phyloP scores from a whole-genome alignment of 2,113 vertebrate species.

The Pterocles orientalis region DNA sequence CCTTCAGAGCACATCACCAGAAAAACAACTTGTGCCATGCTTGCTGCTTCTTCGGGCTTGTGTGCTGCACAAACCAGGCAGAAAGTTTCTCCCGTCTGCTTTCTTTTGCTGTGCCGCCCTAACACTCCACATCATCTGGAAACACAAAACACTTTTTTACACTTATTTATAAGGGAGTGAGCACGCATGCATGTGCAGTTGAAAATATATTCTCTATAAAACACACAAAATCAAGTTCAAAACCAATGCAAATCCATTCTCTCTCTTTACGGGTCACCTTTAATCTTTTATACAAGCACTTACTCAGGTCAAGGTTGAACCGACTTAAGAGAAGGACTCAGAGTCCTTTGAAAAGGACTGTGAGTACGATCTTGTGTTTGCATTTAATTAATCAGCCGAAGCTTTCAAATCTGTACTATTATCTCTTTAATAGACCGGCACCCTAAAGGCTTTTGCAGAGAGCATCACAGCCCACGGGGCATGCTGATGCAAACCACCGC shows the following conservation, averaged over 20 bases:
- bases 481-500: not conserved
- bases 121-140: not conserved
- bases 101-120: rapidly evolving
- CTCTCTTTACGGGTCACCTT: not conserved
- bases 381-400: slow-evolving; percentile 61
- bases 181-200: rapidly evolving
- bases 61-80: not conserved
- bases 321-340: not conserved
- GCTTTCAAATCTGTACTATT: slow-evolving; percentile 52
- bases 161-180: rapidly evolving
- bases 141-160: not conserved
- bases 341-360: slow-evolving; percentile 24
- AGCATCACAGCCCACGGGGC: not conserved
- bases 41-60: not conserved
- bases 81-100: not conserved
- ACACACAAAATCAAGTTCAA: not conserved
- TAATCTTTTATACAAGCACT: not conserved
- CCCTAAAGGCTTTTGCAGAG: slow-evolving; percentile 13
- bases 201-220: not conserved
- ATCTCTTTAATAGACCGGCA: slow-evolving; percentile 27
- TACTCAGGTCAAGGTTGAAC: slow-evolving; percentile 44
- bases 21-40: rapidly evolving
- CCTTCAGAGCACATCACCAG: not conserved
- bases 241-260: not conserved
- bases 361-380: slow-evolving; percentile 2